Conservation (phyloP, 2,888 invertebrate species). For the Zaprionus obscuricornis region DNA sequence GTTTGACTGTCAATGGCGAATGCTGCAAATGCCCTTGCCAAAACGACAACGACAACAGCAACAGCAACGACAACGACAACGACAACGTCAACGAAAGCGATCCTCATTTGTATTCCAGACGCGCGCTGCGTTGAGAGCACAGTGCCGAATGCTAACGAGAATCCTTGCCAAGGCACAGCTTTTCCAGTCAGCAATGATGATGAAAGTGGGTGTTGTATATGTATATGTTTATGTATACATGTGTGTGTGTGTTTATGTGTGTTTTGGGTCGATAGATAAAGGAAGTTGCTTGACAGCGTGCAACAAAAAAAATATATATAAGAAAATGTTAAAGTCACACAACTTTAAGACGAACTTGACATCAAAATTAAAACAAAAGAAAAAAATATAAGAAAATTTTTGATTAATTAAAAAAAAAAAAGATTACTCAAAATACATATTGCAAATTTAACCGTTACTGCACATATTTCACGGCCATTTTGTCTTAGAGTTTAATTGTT, state of each 20-base stretch:
- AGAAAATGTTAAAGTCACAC: constrained; percentile 57
- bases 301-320: too few relatives aligned
- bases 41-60: constrained; percentile 43
- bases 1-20: constrained; percentile 72
- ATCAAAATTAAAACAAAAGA: too few relatives aligned
- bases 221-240: neutral
- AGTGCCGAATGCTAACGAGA: constrained; percentile 68
- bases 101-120: constrained; percentile 83
- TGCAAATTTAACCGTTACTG: constrained; percentile 13
- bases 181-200: constrained; percentile 45
- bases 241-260: constrained; percentile 11
- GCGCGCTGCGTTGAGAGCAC: constrained; percentile 70
- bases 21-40: constrained; percentile 59
- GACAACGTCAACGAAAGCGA: constrained; percentile 63
- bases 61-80: constrained; percentile 10
- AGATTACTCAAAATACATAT: constrained; percentile 41
- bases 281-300: constrained; percentile 41
- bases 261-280: constrained; percentile 56
- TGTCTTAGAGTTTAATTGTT: constrained; percentile 42
- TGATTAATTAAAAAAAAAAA: too few relatives aligned
- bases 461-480: constrained; percentile 56
- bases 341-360: constrained; percentile 32
- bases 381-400: constrained; percentile 23
- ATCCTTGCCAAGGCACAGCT: constrained; percentile 39
- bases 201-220: constrained; percentile 66